phyloP scores from a whole-genome alignment of 1,140 invertebrate genomes.

The Tetramorium parvispinum region DNA sequence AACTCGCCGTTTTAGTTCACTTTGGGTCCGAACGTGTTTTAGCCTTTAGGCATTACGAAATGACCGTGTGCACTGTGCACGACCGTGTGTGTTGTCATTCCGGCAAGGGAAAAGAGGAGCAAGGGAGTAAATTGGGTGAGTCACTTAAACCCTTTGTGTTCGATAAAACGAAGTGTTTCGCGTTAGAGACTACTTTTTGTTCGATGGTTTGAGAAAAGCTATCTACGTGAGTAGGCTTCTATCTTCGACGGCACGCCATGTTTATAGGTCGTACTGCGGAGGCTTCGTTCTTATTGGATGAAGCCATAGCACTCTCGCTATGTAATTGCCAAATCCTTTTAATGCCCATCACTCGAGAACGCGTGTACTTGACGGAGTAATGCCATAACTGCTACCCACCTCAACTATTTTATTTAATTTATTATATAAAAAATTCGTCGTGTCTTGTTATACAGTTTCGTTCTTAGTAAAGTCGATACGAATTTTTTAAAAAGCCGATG shows the following conservation, averaged over 20 bases:
- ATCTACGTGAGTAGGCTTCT: conserved; percentile 43
- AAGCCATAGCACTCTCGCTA: conserved; percentile 77
- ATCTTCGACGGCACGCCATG: conserved; percentile 42
- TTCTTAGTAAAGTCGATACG: neutral
- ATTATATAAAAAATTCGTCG: neutral
- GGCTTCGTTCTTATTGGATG: conserved; percentile 83
- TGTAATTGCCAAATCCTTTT: conserved; percentile 79
- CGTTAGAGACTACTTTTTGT: conserved; percentile 10
- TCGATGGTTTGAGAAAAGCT: conserved; percentile 14
- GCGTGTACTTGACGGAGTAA: neutral
- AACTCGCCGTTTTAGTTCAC: neutral
- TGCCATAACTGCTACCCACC: neutral
- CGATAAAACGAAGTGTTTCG: conserved; percentile 54
- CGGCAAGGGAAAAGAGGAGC: neutral
- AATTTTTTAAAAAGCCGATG: neutral
- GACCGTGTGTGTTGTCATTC: neutral
- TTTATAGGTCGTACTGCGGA: conserved; percentile 65
- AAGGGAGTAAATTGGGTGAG: conserved; percentile 6
- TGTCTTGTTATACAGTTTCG: neutral
- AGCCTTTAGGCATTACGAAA: conserved; percentile 20
- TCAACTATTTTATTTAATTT: neutral
- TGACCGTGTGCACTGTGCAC: neutral
- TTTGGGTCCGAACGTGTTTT: neutral
- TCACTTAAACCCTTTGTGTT: conserved; percentile 61
- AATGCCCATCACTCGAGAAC: conserved; percentile 60